Evolutionary conservation across 2,113 vertebrate genomes (phyloP), one percentile per base, ranked within the genome.

Genomic region (Amia ocellicauda): DNA sequence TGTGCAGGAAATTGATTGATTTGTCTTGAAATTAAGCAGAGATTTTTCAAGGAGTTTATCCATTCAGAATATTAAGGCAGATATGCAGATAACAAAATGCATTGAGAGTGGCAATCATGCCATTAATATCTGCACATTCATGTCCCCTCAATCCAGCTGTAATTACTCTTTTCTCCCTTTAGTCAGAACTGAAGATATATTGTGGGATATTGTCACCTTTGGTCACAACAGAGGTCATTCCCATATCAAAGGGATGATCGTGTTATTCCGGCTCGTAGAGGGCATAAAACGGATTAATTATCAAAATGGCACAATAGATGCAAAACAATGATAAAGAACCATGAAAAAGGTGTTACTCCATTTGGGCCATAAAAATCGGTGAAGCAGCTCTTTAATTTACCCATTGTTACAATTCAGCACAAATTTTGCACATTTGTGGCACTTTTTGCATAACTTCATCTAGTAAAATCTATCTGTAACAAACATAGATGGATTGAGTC

Each of bases 401-500:
- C 63, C 69, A 64, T 69, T 84, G 78, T 86, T 83, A 82, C 83
- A 86, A 84, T 82, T 88, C 83, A 88, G 84, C 85, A 88, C 67
- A 83, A 66, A 78, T 78, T 78, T 64, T 82, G 75, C 78, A 74
- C 71, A 78, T 77, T 89, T 86, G 72, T 71, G 67, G 72, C 78
- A 68, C 57, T 71, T 74, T 69, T 73, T 74, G 74, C 71, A 81
- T 78, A 75, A 79, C 78, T 81, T 83, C 66, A 85, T 87, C 80
- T 86, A 71, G 74, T 53, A 79, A 84, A 74, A 70, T 72, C 60
- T 77, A 72, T 75, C 73, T 67, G 51, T 60, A 72, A 67, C 72
- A 82, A 85, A 83, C 76, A 79, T 84, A 87, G 88, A 90, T 86
- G 72, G 80, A 86, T 89, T 79, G 80, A 80, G 85, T 86, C 81